Base-by-base conservation (phyloP, 2,888 invertebrate genomes). In the Malachius bipustulatus region DNA sequence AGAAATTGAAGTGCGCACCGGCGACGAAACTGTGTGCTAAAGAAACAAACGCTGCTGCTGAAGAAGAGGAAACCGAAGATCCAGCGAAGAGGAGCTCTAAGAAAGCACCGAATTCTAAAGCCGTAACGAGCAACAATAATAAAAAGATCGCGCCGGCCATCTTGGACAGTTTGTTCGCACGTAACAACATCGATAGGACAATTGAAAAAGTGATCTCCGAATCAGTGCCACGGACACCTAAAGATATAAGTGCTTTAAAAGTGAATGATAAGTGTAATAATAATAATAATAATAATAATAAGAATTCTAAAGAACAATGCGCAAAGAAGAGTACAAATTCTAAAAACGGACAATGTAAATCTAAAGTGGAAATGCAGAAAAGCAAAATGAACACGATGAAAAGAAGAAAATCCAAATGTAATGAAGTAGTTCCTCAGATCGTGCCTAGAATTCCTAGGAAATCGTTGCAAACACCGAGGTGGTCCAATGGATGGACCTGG, bases 401-500 rank as follows among this genome's bases (percentile, higher is more conserved):
- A 31, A 56, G 60, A 43, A 49, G 53, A 34, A 59, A 56, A 43
- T 49, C 51, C 9, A 56, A 54, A 39, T 49, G 47, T 19, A 51
- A 48, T 38, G 54, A 58, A 32, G 45, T 41, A 36, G 44, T 49
- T 32, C 42, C 48, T 10, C 47, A 47, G 30, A 39, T 41, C 9
- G 41, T 54, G 12, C 39, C 44, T 9, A 53, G 47, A 44, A 41
- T 53, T 33, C 52, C 56, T 14, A 56, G 56, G 41, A 60, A 50
- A 51, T 47, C 52, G 32, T 43, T 49, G 35, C 54, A 42, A 40
- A 47, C 67, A 47, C 78, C 78, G 26, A 74, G 73, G 50, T 89
- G 87, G 87, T 87, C 84, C 56, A 90, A 91, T 57, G 90, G 90
- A 15, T 91, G 91, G 91, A 75, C 72, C 43, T 91, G 89, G 85